These are phyloP conservation scores for Smithornis capensis DNA, from an alignment of 2,113 vertebrate species.

Conservation along the genomic window DNA sequence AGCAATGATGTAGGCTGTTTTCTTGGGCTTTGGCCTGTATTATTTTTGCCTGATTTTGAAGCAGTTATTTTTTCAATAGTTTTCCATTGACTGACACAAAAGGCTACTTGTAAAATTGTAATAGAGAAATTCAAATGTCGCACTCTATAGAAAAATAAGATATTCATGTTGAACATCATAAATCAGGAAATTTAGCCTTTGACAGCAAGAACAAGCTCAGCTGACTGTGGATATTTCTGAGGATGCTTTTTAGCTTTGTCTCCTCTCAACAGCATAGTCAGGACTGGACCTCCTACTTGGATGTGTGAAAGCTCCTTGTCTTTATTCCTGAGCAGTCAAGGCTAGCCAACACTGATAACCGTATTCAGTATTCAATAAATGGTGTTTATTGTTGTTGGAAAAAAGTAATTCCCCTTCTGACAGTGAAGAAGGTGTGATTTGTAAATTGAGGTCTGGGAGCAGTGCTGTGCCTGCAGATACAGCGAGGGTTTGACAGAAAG, in stretches of 20 bases:
- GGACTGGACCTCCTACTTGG: neutral
- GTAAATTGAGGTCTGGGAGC: constrained; percentile 16
- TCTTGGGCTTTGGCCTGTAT: neutral
- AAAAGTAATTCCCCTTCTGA: constrained; percentile 31
- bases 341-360: neutral
- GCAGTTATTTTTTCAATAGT: neutral
- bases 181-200: neutral
- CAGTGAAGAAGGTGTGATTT: constrained; percentile 4
- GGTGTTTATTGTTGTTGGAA: neutral
- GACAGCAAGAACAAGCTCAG: neutral
- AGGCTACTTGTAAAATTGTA: neutral
- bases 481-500: neutral
- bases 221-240: neutral
- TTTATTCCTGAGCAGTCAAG: neutral
- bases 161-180: neutral
- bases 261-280: neutral
- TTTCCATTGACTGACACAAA: neutral
- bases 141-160: neutral
- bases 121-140: neutral
- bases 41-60: constrained; percentile 3
- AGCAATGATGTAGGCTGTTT: neutral
- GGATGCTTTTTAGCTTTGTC: constrained; percentile 1
- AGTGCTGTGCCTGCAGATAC: neutral
- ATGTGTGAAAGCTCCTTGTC: neutral
- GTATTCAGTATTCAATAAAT: neutral